A percentile compares a stretch with the other conserved stretches of the same genome.
Conservation (phyloP, 2,888 invertebrate species). For the Dascillus cervinus region DNA sequence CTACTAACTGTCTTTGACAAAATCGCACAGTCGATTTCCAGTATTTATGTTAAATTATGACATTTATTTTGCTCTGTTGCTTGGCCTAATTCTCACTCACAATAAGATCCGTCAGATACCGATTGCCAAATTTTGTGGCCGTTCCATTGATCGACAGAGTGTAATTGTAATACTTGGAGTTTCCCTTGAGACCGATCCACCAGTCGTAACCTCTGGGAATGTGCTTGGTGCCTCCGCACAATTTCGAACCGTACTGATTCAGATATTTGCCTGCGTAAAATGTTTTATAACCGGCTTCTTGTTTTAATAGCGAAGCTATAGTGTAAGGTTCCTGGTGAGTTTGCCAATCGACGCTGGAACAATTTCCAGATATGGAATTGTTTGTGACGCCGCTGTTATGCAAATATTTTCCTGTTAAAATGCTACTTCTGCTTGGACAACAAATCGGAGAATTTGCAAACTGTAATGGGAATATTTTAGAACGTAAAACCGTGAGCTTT, state of each 20-base stretch:
- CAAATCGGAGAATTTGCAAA: constrained; percentile 81
- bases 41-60: too few species aligned
- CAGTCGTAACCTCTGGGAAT: constrained; percentile 81
- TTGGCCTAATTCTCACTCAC: too few species aligned
- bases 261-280: constrained; percentile 94
- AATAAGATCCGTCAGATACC: constrained; percentile 80
- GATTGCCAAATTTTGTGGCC: constrained; percentile 50
- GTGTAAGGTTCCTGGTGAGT: constrained; percentile 53
- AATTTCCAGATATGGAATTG: constrained; percentile 73
- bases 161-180: constrained; percentile 90
- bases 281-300: constrained; percentile 59
- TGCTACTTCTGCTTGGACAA: constrained; percentile 82
- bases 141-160: constrained; percentile 74
- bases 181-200: constrained; percentile 84
- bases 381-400: constrained; percentile 76
- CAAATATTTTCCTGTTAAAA: constrained; percentile 75
- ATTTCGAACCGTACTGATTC: constrained; percentile 46
- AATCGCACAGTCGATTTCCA: too few species aligned
- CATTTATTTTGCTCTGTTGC: too few species aligned
- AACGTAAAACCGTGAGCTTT: neutral
- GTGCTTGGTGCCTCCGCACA: constrained; percentile 52
- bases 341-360: constrained; percentile 65
- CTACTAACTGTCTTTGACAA: too few species aligned
- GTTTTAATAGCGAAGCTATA: constrained; percentile 60
- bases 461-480: constrained; percentile 42